Percentiles rank a stretch among this genome's conserved stretches.
These are phyloP conservation scores for Hetaerina titia DNA, from an alignment of 2,888 invertebrate genomes.

Conservation along the genomic window DNA sequence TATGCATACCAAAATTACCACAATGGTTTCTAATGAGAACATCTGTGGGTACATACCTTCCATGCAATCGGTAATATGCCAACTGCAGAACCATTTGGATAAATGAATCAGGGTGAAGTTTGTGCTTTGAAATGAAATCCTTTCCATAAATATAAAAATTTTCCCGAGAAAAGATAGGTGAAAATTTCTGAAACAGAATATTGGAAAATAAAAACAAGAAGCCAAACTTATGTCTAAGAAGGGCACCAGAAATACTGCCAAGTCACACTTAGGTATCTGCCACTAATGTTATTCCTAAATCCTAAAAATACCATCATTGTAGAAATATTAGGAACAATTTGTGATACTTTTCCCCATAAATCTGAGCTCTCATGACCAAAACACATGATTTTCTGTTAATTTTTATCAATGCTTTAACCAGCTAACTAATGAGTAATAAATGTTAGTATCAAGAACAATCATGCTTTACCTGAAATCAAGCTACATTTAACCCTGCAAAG, in stretches of 20 bases:
- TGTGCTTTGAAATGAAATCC: slow-evolving; percentile 77
- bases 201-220: neutral
- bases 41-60: slow-evolving; percentile 72
- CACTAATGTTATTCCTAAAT: too few relatives aligned
- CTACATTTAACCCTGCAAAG: too few relatives aligned
- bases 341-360: too few relatives aligned
- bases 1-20: neutral
- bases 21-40: neutral
- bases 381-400: too few relatives aligned
- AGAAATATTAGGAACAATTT: too few relatives aligned
- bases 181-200: slow-evolving; percentile 17
- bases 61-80: slow-evolving; percentile 80
- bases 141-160: slow-evolving; percentile 79
- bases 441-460: too few relatives aligned
- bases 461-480: too few relatives aligned
- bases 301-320: too few relatives aligned
- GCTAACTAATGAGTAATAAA: too few relatives aligned
- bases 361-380: too few relatives aligned
- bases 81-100: slow-evolving; percentile 82
- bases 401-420: too few relatives aligned
- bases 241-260: slow-evolving; percentile 59
- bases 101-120: slow-evolving; percentile 82
- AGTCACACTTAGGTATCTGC: neutral
- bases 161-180: slow-evolving; percentile 72
- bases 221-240: slow-evolving; percentile 73